A percentile compares a stretch with the other conserved stretches of the same genome.
Conservation (phyloP, 35 echinoderm and acorn worm genomes). For the Apostichopus parvimensis region DNA sequence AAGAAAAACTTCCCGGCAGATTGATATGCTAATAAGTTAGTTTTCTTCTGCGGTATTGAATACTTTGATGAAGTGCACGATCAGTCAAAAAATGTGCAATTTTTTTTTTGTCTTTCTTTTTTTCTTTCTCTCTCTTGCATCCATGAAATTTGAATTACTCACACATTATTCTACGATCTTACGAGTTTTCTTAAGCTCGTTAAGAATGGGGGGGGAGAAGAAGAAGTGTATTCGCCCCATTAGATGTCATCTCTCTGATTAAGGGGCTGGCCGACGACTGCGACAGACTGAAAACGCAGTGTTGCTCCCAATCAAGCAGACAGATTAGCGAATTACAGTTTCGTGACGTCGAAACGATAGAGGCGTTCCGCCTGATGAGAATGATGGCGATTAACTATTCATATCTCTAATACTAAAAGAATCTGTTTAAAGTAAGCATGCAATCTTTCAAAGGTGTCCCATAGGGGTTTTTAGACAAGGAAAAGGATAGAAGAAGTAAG, state of each 20-base stretch:
- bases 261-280: conserved; percentile 30
- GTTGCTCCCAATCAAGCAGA: conserved; percentile 38
- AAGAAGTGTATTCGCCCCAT: conserved; percentile 46
- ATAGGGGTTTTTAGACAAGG: conserved; percentile 39
- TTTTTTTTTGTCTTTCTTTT: not conserved
- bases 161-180: conserved; percentile 2
- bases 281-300: conserved; percentile 27
- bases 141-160: conserved; percentile 22
- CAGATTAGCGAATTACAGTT: conserved; percentile 51
- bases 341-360: conserved; percentile 46
- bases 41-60: no score
- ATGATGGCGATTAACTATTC: conserved; percentile 49
- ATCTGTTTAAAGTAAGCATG: conserved; percentile 59
- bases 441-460: conserved; percentile 55
- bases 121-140: not conserved
- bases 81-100: not conserved
- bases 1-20: no score
- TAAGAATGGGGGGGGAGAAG: no score
- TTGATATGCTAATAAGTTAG: no score
- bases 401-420: conserved; percentile 53
- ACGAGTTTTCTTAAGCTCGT: not conserved
- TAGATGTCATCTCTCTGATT: conserved; percentile 36
- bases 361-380: conserved; percentile 39
- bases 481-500: not conserved
- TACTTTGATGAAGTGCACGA: not conserved